A percentile compares a stretch with the other conserved stretches of the same genome.
Evolutionary conservation across 1,140 invertebrate genomes (phyloP).

Genomic region (Apis cerana): DNA sequence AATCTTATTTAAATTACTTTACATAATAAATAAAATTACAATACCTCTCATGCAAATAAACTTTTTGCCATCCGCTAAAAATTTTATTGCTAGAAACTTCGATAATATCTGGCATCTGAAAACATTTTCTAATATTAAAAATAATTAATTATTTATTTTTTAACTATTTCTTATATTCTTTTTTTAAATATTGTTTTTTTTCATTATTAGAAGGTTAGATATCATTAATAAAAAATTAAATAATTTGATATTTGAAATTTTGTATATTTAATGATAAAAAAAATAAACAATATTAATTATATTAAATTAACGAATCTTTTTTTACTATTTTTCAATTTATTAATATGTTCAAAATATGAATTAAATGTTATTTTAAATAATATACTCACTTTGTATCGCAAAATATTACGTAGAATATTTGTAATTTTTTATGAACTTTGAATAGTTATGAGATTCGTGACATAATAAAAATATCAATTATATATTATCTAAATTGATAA

Average conservation of each 20-base stretch:
- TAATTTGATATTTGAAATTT: background rate
- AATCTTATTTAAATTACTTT: background rate
- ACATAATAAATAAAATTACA: slow-evolving; percentile 1
- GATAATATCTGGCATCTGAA: slow-evolving; percentile 79
- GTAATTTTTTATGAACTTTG: background rate
- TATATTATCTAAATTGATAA: slow-evolving; percentile 20
- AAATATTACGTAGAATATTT: slow-evolving; percentile 1
- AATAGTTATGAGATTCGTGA: background rate
- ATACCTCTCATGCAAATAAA: slow-evolving; percentile 91
- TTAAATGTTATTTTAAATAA: background rate
- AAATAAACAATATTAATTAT: background rate
- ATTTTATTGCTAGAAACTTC: slow-evolving; percentile 87
- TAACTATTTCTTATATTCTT: background rate
- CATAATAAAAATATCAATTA: slow-evolving; percentile 3
- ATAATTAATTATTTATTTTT: background rate
- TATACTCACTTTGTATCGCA: slow-evolving; percentile 4
- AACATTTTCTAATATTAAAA: slow-evolving; percentile 29
- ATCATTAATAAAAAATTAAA: background rate
- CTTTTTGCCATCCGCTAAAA: slow-evolving; percentile 92
- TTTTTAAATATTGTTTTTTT: background rate
- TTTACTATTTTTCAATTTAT: background rate
- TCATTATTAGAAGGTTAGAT: background rate
- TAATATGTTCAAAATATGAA: background rate
- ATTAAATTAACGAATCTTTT: background rate
- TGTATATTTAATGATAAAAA: background rate